Evolutionary conservation across 2,797 vertebrate species (phyloP).

Genomic region (Muscicapa comitata): DNA sequence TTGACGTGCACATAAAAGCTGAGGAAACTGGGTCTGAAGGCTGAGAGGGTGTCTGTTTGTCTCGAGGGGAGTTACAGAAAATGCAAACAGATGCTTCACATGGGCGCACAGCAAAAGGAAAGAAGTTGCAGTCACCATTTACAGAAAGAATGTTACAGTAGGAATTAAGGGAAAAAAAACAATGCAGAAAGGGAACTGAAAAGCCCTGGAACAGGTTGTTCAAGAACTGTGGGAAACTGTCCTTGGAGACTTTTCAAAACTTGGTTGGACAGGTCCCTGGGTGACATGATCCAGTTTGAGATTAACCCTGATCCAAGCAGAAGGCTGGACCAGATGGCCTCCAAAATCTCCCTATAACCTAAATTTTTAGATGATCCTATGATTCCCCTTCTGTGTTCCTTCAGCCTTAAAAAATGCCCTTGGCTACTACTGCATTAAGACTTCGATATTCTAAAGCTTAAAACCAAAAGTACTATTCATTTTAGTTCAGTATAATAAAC

Average conservation of each 20-base stretch:
- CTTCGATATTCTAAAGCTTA: not conserved
- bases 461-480: not conserved
- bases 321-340: conserved; percentile 45
- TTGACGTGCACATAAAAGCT: not conserved
- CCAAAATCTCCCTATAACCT: conserved; percentile 34
- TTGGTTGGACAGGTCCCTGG: conserved; percentile 11
- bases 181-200: not conserved
- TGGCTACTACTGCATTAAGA: not conserved
- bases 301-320: conserved; percentile 45
- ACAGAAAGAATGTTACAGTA: not conserved
- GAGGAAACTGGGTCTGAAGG: not conserved
- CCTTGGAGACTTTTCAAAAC: conserved; percentile 57
- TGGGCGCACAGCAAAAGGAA: not conserved
- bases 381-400: not conserved
- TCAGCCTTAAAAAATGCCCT: conserved; percentile 9
- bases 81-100: not conserved
- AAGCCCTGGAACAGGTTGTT: conserved; percentile 1
- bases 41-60: not conserved
- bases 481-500: not conserved
- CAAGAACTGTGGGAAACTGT: conserved; percentile 10
- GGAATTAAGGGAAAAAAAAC: not conserved
- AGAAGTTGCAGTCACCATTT: not conserved
- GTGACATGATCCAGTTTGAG: conserved; percentile 27
- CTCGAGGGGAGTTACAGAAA: not conserved
- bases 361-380: conserved; percentile 17